Conservation (phyloP, 2,797 vertebrate genomes). For the Sarcoramphus papa region DNA sequence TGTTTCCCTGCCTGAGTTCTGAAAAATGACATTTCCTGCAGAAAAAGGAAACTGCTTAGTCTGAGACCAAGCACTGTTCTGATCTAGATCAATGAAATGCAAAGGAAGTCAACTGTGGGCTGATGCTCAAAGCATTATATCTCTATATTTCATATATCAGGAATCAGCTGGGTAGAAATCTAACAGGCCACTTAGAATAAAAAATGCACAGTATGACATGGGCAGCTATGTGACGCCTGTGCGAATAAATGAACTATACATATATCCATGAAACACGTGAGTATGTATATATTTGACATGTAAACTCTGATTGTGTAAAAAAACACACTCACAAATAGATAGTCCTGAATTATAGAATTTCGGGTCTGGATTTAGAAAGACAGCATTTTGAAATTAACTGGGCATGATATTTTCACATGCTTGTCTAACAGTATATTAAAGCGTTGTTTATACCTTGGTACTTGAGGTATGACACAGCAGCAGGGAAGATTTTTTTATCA, state of each 20-base stretch:
- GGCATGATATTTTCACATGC: background rate
- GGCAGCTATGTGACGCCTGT: background rate
- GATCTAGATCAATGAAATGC: background rate
- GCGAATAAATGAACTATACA: background rate
- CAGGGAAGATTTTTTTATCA: background rate
- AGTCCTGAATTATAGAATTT: background rate
- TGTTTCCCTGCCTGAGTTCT: background rate
- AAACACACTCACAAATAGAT: background rate
- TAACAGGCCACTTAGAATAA: background rate
- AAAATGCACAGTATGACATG: background rate
- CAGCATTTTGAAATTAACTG: background rate
- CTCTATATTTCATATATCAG: background rate
- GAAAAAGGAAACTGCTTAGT: background rate
- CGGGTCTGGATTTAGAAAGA: background rate
- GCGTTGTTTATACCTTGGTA: background rate
- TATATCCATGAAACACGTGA: fast-evolving
- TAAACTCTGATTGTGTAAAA: background rate
- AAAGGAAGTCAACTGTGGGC: background rate
- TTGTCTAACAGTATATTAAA: background rate
- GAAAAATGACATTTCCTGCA: background rate
- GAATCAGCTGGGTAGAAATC: background rate
- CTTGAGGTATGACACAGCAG: background rate
- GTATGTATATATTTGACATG: background rate
- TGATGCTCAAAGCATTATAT: background rate
- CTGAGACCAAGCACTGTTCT: background rate